Conservation (phyloP, 1,140 invertebrate genomes). For the Diorhabda sublineata region DNA sequence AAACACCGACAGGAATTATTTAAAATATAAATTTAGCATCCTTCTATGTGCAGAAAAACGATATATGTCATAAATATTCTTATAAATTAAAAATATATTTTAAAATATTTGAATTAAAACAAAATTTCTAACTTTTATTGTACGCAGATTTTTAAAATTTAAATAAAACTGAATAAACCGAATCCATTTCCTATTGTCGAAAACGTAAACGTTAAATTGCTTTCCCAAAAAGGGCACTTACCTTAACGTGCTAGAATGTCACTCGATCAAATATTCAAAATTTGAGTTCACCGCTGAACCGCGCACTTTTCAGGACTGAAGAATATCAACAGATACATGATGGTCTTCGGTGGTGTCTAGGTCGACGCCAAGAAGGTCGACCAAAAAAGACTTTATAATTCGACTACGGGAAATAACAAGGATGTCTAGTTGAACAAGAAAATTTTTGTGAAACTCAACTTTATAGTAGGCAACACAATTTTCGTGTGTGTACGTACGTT, state of each 20-base stretch:
- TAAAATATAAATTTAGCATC: too few species aligned
- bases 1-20: not conserved
- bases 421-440: not conserved
- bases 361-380: constrained; percentile 16
- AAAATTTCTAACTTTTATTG: not conserved
- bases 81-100: too few species aligned
- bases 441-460: not conserved
- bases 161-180: not conserved
- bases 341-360: constrained; percentile 14
- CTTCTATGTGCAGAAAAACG: too few species aligned
- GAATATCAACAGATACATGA: constrained; percentile 6
- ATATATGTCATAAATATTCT: too few species aligned
- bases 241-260: constrained; percentile 16
- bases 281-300: constrained; percentile 11
- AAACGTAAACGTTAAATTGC: not conserved
- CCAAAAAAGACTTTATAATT: constrained; percentile 9
- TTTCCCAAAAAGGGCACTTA: constrained; percentile 5
- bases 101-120: too few species aligned
- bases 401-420: not conserved
- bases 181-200: not conserved
- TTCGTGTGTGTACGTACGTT: not conserved
- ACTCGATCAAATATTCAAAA: constrained; percentile 13
- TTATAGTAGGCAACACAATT: constrained; percentile 9
- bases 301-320: constrained; percentile 15
- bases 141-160: not conserved